A percentile compares a stretch with the other conserved stretches of the same genome.
phyloP scores from a whole-genome alignment of 1,140 invertebrate genomes.

The Asbolus verrucosus region DNA sequence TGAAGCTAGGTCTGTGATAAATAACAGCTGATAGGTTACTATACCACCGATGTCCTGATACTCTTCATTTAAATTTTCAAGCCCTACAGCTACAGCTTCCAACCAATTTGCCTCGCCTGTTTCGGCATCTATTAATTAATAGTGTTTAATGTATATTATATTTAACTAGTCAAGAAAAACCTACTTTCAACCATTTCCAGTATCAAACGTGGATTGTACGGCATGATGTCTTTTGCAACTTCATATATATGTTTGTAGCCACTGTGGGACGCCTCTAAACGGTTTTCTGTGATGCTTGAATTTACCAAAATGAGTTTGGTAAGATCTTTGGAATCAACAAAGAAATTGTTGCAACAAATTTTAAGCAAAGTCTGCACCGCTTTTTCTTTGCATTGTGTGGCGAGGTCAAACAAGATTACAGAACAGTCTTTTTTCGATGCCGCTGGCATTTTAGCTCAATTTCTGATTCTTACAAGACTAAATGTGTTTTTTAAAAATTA shows the following conservation, averaged over 20 bases:
- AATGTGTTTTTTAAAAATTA: too few relatives aligned
- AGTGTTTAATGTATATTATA: too few relatives aligned
- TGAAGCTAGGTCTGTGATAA: constrained; percentile 44
- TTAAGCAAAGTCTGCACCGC: constrained; percentile 23
- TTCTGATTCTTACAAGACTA: too few relatives aligned
- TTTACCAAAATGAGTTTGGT: constrained; percentile 51
- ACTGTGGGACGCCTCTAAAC: not conserved
- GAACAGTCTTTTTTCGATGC: constrained; percentile 46
- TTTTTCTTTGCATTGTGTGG: not conserved
- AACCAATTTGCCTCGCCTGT: constrained; percentile 43
- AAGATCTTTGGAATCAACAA: constrained; percentile 48
- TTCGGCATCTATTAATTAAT: constrained; percentile 25
- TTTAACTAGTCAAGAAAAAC: too few relatives aligned
- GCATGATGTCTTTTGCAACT: constrained; percentile 19
- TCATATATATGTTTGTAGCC: constrained; percentile 8
- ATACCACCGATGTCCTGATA: constrained; percentile 39
- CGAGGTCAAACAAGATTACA: constrained; percentile 51
- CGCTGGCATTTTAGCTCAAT: constrained; percentile 48
- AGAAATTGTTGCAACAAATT: constrained; percentile 42
- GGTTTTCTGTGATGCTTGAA: constrained; percentile 37
- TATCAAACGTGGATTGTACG: constrained; percentile 20
- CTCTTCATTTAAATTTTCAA: constrained; percentile 38
- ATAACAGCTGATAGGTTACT: constrained; percentile 48
- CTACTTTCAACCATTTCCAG: constrained; percentile 20
- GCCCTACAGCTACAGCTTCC: constrained; percentile 48